Evolutionary conservation across 2,113 vertebrate genomes (phyloP).

Genomic region (Orcinus orca): DNA sequence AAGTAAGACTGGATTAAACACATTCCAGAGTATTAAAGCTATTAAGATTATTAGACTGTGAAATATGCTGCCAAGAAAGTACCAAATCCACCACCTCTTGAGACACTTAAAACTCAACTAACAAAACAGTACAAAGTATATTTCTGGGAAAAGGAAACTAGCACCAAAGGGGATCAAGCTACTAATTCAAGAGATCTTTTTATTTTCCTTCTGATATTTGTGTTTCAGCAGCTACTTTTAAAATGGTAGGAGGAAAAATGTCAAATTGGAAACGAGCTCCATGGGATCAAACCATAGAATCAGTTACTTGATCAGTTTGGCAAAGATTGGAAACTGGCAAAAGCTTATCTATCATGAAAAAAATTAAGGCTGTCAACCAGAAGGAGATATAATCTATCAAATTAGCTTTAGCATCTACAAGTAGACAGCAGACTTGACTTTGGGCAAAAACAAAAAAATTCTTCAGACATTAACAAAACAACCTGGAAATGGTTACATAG

Average conservation of each 20-base stretch:
- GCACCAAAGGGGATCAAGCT: not conserved
- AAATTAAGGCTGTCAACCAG: not conserved
- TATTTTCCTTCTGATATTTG: not conserved
- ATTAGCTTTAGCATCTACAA: constrained; percentile 19
- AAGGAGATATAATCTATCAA: constrained; percentile 1
- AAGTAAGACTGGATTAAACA: constrained; percentile 59
- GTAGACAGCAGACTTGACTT: not conserved
- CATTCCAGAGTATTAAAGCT: constrained; percentile 61
- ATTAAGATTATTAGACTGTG: constrained; percentile 67
- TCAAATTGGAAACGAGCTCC: constrained; percentile 25
- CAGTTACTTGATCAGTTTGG: constrained; percentile 48
- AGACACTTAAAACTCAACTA: constrained; percentile 61
- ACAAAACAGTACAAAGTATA: constrained; percentile 61
- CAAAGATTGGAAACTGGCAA: constrained; percentile 33
- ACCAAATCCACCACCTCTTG: constrained; percentile 42
- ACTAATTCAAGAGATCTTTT: constrained; percentile 13
- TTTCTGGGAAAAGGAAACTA: constrained; percentile 57
- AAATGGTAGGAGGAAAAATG: constrained; percentile 37
- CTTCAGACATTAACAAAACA: constrained; percentile 30
- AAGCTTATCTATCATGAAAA: not conserved
- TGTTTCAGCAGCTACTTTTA: constrained; percentile 28
- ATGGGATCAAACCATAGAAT: constrained; percentile 15
- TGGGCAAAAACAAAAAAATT: not conserved
- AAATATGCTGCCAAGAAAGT: constrained; percentile 65
- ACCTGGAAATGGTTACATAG: not conserved